Evolutionary conservation across 2,888 invertebrate genomes (phyloP).

Genomic region (Maniola hyperantus): DNA sequence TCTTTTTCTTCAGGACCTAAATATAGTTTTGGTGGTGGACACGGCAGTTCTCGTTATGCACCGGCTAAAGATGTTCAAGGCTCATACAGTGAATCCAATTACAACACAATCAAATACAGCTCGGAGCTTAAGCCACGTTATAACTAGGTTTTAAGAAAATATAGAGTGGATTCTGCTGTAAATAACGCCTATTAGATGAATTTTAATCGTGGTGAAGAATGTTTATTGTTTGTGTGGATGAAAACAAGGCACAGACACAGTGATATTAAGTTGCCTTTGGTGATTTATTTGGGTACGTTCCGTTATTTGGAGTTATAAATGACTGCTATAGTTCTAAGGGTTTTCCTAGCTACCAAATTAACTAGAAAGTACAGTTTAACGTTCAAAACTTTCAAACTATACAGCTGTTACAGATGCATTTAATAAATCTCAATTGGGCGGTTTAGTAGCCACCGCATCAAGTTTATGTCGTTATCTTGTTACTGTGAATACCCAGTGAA

Average conservation of each 20-base stretch:
- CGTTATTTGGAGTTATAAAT: constrained; percentile 57
- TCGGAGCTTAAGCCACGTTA: constrained; percentile 70
- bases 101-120: constrained; percentile 80
- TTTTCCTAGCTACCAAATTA: constrained; percentile 56
- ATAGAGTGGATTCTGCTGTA: constrained; percentile 48
- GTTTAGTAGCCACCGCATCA: constrained; percentile 43
- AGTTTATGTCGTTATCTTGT: constrained; percentile 27
- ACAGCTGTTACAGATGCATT: constrained; percentile 26
- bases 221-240: constrained; percentile 49
- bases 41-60: constrained; percentile 58
- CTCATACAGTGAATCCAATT: constrained; percentile 51
- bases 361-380: constrained; percentile 21
- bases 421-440: constrained; percentile 54
- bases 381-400: constrained; percentile 25
- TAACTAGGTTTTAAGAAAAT: constrained; percentile 47
- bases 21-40: constrained; percentile 61
- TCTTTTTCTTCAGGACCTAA: constrained; percentile 66
- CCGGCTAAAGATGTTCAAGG: constrained; percentile 67
- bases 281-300: constrained; percentile 64
- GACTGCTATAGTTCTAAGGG: constrained; percentile 26
- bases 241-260: constrained; percentile 50
- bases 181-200: constrained; percentile 53
- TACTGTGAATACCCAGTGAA: constrained; percentile 59
- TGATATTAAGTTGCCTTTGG: constrained; percentile 48
- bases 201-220: constrained; percentile 37